A percentile compares a stretch with the other conserved stretches of the same genome.
Evolutionary conservation across 2,888 invertebrate genomes (phyloP).

Genomic region (Rhaphigaster nebulosa): DNA sequence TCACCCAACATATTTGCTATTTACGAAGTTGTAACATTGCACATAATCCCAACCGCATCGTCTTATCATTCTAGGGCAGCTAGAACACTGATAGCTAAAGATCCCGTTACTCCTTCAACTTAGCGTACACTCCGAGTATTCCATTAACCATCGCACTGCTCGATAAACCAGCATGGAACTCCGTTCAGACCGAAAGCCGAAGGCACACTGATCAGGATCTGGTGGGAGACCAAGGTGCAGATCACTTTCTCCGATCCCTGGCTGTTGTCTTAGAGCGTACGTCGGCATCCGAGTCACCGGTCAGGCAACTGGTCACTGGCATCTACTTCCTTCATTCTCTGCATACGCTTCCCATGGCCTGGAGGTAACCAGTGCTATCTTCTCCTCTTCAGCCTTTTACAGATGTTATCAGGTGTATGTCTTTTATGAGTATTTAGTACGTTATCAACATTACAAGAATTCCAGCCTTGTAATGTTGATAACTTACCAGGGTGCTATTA

Average conservation of each 20-base stretch:
- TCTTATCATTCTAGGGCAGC: neutral
- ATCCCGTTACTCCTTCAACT: neutral
- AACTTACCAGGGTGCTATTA: too few species aligned
- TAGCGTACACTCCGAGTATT: neutral
- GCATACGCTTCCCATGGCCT: neutral
- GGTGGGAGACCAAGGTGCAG: neutral
- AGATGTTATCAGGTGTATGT: too few species aligned
- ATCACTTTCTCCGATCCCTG: constrained; percentile 1
- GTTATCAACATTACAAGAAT: too few species aligned
- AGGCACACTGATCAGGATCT: neutral
- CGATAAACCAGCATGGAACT: neutral
- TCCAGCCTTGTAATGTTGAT: too few species aligned
- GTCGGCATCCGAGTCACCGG: neutral
- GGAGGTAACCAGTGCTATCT: too few species aligned
- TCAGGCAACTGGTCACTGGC: neutral
- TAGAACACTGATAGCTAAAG: neutral
- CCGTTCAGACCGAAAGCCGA: neutral
- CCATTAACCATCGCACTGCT: neutral
- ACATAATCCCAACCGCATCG: neutral
- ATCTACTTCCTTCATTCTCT: neutral
- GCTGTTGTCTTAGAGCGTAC: neutral
- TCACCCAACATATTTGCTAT: neutral
- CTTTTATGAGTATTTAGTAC: too few species aligned
- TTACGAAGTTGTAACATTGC: neutral
- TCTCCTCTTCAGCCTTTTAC: too few species aligned